phyloP scores from a whole-genome alignment of 2,113 vertebrate genomes.

The Anhinga rufa region DNA sequence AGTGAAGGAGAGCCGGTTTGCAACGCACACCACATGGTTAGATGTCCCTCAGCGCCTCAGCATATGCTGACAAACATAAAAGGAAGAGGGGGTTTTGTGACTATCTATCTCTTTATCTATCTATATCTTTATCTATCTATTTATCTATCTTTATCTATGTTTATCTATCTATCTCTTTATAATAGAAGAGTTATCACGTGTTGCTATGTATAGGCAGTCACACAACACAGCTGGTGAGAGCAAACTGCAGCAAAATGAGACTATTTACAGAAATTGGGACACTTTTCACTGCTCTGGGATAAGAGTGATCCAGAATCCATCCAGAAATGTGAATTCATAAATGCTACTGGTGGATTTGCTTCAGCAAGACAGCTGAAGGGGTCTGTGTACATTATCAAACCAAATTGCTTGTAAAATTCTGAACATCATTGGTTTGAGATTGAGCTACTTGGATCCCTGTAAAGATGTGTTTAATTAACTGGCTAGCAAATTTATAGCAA shows the following conservation, averaged over 20 bases:
- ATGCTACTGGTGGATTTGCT: background rate
- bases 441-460: background rate
- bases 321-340: background rate
- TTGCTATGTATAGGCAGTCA: background rate
- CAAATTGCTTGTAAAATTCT: constrained; percentile 28
- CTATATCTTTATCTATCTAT: too few species aligned
- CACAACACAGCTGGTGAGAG: background rate
- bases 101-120: background rate
- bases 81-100: background rate
- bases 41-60: background rate
- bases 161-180: background rate
- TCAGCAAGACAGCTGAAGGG: background rate
- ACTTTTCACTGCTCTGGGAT: background rate
- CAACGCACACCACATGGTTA: background rate
- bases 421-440: background rate
- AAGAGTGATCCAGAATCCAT: background rate
- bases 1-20: background rate
- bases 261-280: background rate
- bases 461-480: constrained; percentile 36
- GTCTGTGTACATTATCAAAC: background rate
- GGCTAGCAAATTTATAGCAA: constrained; percentile 32
- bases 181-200: background rate
- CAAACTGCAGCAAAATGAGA: background rate
- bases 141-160: too few species aligned
- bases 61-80: background rate